Conservation (phyloP, 2,113 vertebrate species). For the Cyanoliseus patagonus region DNA sequence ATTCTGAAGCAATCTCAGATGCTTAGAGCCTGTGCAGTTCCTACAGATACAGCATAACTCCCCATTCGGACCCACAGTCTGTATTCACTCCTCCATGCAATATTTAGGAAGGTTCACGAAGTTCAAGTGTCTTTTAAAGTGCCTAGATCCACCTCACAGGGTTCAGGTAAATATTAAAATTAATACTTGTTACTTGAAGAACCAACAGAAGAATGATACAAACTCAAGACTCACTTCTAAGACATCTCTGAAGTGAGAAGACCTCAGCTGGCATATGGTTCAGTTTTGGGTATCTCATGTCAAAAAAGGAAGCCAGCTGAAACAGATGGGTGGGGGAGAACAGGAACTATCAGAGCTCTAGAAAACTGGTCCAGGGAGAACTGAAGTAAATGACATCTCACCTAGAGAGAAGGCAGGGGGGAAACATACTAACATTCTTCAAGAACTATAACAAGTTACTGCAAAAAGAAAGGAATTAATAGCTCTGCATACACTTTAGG, state of each 20-base stretch:
- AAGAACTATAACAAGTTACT: not conserved
- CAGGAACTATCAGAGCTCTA: not conserved
- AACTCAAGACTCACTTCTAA: not conserved
- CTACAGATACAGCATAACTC: not conserved
- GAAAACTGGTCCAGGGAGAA: not conserved
- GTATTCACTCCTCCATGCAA: not conserved
- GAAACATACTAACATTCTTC: not conserved
- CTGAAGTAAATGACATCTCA: not conserved
- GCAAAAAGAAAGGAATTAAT: not conserved
- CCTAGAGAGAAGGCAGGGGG: not conserved
- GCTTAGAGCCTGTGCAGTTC: not conserved
- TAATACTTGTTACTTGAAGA: not conserved
- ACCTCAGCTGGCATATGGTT: not conserved
- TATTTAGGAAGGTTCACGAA: not conserved
- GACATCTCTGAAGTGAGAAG: not conserved
- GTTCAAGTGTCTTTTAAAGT: not conserved
- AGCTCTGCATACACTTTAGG: not conserved
- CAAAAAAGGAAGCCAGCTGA: not conserved
- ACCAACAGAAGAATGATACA: not conserved
- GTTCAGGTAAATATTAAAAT: not conserved
- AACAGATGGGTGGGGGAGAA: fast-evolving
- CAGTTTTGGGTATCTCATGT: not conserved
- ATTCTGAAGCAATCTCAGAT: not conserved
- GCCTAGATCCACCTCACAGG: not conserved
- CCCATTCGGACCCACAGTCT: not conserved